A percentile compares a stretch with the other conserved stretches of the same genome.
Conservation (phyloP, 1,140 invertebrate species). For the Tyrophagus putrescentiae region DNA sequence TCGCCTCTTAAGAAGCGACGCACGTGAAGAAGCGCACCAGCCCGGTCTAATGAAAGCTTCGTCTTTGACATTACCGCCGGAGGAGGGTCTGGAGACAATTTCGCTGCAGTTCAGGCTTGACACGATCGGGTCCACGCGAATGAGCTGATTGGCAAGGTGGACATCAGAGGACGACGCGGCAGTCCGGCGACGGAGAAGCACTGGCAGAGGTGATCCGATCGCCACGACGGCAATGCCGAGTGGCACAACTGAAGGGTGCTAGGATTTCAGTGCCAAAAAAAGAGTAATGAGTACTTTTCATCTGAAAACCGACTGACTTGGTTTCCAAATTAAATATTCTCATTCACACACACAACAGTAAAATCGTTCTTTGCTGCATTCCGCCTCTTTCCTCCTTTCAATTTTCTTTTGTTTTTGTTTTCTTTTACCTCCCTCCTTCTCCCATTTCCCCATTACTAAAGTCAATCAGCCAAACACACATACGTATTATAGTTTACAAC, state of each 20-base stretch:
- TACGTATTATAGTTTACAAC: too few relatives aligned
- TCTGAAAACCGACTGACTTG: too few relatives aligned
- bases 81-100: slow-evolving; percentile 69
- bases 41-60: slow-evolving; percentile 95
- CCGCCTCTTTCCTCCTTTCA: too few relatives aligned
- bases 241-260: slow-evolving; percentile 91
- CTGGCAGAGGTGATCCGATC: slow-evolving; percentile 93
- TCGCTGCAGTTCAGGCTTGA: slow-evolving; percentile 81
- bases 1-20: slow-evolving; percentile 97
- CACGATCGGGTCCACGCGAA: slow-evolving; percentile 96
- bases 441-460: too few relatives aligned
- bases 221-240: slow-evolving; percentile 83
- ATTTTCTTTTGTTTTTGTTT: too few relatives aligned
- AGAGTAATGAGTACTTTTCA: too few relatives aligned
- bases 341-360: too few relatives aligned
- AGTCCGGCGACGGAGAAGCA: slow-evolving; percentile 62
- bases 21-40: slow-evolving; percentile 96
- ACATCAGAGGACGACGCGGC: slow-evolving; percentile 58
- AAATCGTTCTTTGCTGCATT: too few relatives aligned
- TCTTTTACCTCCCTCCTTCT: too few relatives aligned
- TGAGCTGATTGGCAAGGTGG: slow-evolving; percentile 86
- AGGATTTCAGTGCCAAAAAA: too few relatives aligned
- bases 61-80: slow-evolving; percentile 47
- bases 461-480: too few relatives aligned
- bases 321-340: too few relatives aligned